Evolutionary conservation across 1,140 invertebrate genomes (phyloP), one percentile per base, ranked within the genome.

Genomic region (Caenorhabditis remanei): DNA sequence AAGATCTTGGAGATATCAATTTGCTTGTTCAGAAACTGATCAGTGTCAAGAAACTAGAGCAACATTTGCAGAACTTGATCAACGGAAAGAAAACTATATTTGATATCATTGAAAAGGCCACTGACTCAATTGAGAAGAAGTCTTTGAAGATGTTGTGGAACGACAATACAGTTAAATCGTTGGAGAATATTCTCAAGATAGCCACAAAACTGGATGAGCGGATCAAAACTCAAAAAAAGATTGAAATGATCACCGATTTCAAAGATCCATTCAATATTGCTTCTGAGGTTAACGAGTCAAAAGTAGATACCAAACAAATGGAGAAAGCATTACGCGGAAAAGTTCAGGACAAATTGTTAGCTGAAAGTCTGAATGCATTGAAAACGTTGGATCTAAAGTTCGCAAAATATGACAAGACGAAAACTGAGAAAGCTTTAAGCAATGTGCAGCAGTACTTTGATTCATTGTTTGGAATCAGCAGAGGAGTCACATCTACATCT

Each of bases 331-430:
- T 58, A n/a, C 6, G n/a, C 6, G 55, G 19, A 19, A 58, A 14
- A n/a, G 6, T 19, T 58, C 13, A 19, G 19, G n/a, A 58, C 19
- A 16, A 14, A 14, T 16, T 6, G 11, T n/a, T 58, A 7, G 55
- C 55, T 58, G 55, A 6, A n/a, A 58, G 19, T n/a, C 6, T 58
- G 55, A 58, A 19, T 7, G n/a, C 11, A 19, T n/a, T 58, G 55
- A n/a, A 58, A n/a, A 7, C 13, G n/a, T 58, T 58, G 55, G 55
- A 58, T 58, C n/a, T 58, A n/a, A 58, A 58, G 55, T 58, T 58
- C 11, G 19, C 19, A 14, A 58, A 58, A n/a, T n/a, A 58, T 58
- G 6, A 58, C 9, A 53, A 53, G 4, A 53, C 9, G 50, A 16
- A 53, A 16, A 53, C 16, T 13, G 16, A 53, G 16, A 53, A 53